These are phyloP conservation scores for Diogma glabrata DNA, from an alignment of 2,888 invertebrate species.

Conservation along the genomic window DNA sequence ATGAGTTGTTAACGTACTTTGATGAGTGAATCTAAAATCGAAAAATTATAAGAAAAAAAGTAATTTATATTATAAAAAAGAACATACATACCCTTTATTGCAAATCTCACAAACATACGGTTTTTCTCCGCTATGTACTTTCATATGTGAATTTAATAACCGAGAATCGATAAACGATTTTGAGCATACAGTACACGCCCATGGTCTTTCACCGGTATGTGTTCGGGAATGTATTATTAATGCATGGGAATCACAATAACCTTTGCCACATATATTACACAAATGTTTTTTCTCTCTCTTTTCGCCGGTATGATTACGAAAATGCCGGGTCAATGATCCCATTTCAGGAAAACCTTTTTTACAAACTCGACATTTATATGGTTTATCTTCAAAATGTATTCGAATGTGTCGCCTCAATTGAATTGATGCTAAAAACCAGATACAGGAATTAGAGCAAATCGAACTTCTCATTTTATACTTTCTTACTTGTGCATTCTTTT, in stretches of 20 bases:
- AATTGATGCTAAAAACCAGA: constrained; percentile 26
- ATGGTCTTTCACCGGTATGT: constrained; percentile 37
- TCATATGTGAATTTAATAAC: constrained; percentile 41
- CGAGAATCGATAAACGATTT: constrained; percentile 37
- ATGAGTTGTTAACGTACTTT: constrained; percentile 47
- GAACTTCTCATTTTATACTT: neutral
- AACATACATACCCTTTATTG: constrained; percentile 45
- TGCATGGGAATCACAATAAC: constrained; percentile 33
- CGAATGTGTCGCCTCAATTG: constrained; percentile 41
- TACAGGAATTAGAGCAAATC: too few relatives aligned
- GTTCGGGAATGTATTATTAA: constrained; percentile 33
- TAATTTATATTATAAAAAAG: too few relatives aligned
- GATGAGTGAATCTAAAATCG: too few relatives aligned
- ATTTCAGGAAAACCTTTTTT: constrained; percentile 42
- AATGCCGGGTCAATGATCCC: constrained; percentile 41
- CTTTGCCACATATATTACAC: constrained; percentile 42
- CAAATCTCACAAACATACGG: constrained; percentile 44
- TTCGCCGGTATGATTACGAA: constrained; percentile 42
- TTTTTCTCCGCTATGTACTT: constrained; percentile 42
- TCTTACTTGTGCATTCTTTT: constrained; percentile 41
- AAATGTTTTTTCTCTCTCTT: constrained; percentile 37
- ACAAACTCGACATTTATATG: constrained; percentile 40
- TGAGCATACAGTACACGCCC: constrained; percentile 35
- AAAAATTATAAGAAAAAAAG: too few relatives aligned
- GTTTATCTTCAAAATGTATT: constrained; percentile 42